Conservation (phyloP, 2,797 vertebrate species). For the Platalea minor region DNA sequence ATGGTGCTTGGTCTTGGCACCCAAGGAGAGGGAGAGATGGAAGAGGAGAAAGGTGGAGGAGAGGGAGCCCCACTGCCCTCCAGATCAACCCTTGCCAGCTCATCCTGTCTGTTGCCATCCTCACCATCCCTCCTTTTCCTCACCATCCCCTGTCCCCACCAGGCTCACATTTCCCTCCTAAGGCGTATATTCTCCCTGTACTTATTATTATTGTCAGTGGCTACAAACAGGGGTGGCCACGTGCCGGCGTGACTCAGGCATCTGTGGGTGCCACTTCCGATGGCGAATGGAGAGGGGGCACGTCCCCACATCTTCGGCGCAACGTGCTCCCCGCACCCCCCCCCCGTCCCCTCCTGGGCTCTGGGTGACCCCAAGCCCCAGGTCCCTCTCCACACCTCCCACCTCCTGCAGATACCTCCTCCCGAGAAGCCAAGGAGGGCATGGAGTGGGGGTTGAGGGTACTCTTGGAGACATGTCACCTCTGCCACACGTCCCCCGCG, state of each 20-base stretch:
- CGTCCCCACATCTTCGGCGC: background rate
- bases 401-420: background rate
- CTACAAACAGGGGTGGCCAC: background rate
- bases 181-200: background rate
- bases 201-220: background rate
- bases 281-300: background rate
- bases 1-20: slow-evolving; percentile 8
- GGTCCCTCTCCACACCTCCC: background rate
- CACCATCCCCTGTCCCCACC: background rate
- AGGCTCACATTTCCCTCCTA: background rate
- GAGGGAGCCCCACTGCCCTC: background rate
- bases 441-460: background rate
- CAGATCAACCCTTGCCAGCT: background rate
- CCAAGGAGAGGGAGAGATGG: background rate
- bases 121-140: background rate
- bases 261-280: background rate
- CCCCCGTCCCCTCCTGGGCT: background rate
- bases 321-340: fast-evolving
- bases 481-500: fast-evolving
- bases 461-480: background rate
- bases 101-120: background rate
- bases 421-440: background rate
- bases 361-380: background rate
- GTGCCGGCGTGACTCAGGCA: background rate
- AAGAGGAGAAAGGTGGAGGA: background rate